Base-by-base conservation (phyloP, 2,797 vertebrate species). In the Cyclopterus lumpus region DNA sequence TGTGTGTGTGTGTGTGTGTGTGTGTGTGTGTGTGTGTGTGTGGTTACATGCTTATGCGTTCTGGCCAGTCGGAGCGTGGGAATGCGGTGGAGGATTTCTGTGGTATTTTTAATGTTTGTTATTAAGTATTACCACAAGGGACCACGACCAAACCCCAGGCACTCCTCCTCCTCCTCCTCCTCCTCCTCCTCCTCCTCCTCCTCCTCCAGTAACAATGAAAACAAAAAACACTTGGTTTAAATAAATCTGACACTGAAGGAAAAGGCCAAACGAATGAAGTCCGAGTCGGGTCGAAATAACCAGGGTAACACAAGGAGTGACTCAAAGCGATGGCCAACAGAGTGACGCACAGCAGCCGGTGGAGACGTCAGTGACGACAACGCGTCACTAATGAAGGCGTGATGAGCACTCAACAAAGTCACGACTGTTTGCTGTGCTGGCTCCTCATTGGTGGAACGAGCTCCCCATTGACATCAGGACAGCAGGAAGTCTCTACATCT, bases 81-180 rank as follows among this genome's bases (percentile, higher is more conserved):
- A 95, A 95, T 94, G 93, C 88, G 94, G 92, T 88, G 69, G 91
- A 88, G 90, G 91, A 93, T 93, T 94, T 94, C 88, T 93, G 93
- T 91, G 94, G 93, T 94, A 94, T 95, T 94, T 94, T 94, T 94
- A 93, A 95, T 94, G 94, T 95, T 95, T 95, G 93, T 94, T 95
- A 95, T 95, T 95, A 95, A 94, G 94, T 94, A 93, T 94, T 93
- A 93, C 92, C 93, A 86, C 93, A 92, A 87, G 93, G 92, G 93
- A 94, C 91, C 87, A 64, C 71, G 86, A 94, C 92, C 91, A 94
- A 93, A 93, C 89, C 92, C 88, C 89, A 89, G 82, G 83, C 83
- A 88, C 89, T 87, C 89, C 89, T 78, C 86, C 53, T 69, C 67
- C 9, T 28, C 71, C 65, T 60, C 70, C 49, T 67, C 40, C 18